phyloP scores from a whole-genome alignment of 2,113 vertebrate species.

The Jaculus jaculus region DNA sequence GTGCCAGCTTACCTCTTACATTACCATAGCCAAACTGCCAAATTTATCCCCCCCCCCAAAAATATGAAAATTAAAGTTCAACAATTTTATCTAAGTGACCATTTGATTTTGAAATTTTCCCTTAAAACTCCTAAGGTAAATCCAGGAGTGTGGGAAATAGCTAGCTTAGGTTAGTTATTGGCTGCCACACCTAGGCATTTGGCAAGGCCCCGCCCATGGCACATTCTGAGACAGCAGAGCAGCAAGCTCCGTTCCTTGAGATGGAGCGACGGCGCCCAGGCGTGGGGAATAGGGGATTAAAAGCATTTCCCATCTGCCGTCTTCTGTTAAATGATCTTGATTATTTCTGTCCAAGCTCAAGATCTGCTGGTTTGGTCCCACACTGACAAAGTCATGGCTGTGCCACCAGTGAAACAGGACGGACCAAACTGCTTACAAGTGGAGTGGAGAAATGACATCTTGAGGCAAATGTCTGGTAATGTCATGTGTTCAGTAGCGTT shows the following conservation, averaged over 20 bases:
- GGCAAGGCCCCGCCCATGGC: background rate
- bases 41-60: conserved; percentile 28
- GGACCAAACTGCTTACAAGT: background rate
- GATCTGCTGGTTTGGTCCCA: background rate
- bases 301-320: background rate
- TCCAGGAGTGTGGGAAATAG: background rate
- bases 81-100: conserved; percentile 36
- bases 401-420: background rate
- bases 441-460: background rate
- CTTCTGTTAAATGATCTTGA: conserved; percentile 11
- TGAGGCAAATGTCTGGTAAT: background rate
- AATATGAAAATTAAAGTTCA: conserved; percentile 56
- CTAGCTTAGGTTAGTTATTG: background rate
- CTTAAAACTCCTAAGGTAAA: conserved; percentile 38
- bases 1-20: background rate
- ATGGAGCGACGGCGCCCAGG: background rate
- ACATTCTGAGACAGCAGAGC: background rate
- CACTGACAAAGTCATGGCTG: background rate
- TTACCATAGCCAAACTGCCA: conserved; percentile 39
- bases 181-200: background rate
- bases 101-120: conserved; percentile 47
- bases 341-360: background rate
- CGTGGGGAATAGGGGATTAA: background rate
- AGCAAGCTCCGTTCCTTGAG: background rate
- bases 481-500: background rate